phyloP scores from a whole-genome alignment of 2,797 vertebrate species.

The Poeciliopsis presidionis region DNA sequence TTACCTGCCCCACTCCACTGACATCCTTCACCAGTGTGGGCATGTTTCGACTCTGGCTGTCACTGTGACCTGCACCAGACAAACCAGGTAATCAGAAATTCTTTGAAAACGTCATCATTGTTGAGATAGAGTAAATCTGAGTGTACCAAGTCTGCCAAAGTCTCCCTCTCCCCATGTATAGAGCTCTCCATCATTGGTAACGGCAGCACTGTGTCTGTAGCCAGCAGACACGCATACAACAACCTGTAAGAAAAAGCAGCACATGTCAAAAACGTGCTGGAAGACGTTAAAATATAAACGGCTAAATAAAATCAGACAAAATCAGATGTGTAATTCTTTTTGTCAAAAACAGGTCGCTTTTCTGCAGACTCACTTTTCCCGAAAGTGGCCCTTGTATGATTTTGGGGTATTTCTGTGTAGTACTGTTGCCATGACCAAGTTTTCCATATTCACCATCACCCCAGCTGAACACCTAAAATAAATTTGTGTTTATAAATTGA shows the following conservation, averaged over 20 bases:
- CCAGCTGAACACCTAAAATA: constrained; percentile 84
- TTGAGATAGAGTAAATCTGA: constrained; percentile 10
- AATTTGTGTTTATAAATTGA: neutral
- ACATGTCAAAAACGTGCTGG: neutral
- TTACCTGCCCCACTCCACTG: constrained; percentile 84
- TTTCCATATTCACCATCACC: constrained; percentile 88
- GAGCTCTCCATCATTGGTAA: constrained; percentile 85
- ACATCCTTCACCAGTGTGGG: constrained; percentile 87
- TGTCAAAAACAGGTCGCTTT: neutral
- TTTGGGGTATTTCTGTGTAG: constrained; percentile 87
- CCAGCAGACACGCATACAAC: constrained; percentile 87
- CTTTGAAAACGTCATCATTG: neutral
- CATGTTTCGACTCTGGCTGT: constrained; percentile 85
- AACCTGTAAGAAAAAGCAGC: constrained; percentile 65
- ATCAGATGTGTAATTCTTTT: neutral
- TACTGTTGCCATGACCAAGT: constrained; percentile 86
- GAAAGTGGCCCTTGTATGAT: constrained; percentile 85
- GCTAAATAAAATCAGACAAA: neutral
- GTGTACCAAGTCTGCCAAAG: constrained; percentile 84
- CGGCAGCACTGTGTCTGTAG: constrained; percentile 87
- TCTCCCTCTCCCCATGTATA: constrained; percentile 89
- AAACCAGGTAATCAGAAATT: neutral
- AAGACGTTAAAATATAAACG: neutral
- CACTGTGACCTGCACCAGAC: constrained; percentile 79
- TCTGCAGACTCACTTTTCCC: constrained; percentile 77